Percentiles rank a stretch among this genome's conserved stretches.
Conservation (phyloP, 1,140 invertebrate genomes). For the Lethrus apterus region DNA sequence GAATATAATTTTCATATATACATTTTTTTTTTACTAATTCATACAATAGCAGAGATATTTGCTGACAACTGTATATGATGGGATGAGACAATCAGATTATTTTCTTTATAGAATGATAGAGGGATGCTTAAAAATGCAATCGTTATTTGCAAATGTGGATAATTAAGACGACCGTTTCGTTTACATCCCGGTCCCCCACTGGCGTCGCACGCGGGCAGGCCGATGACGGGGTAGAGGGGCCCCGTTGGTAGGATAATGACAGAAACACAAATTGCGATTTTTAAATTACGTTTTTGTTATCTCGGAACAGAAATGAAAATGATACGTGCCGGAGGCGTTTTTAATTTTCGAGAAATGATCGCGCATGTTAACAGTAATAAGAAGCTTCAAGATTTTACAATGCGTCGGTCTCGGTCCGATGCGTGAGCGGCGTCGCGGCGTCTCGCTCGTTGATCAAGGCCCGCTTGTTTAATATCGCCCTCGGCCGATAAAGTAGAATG, state of each 20-base stretch:
- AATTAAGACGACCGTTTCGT: too few species aligned
- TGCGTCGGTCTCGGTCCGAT: slow-evolving; percentile 16
- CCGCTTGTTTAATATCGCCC: slow-evolving; percentile 31
- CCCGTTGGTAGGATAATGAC: slow-evolving; percentile 26
- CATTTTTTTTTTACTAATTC: too few species aligned
- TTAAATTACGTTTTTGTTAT: slow-evolving; percentile 38
- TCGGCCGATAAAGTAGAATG: slow-evolving; percentile 30
- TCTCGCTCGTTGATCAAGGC: neutral
- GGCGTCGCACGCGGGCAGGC: too few species aligned
- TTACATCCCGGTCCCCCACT: too few species aligned
- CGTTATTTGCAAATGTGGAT: too few species aligned
- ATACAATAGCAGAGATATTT: too few species aligned
- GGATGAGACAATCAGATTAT: too few species aligned
- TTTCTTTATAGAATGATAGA: too few species aligned
- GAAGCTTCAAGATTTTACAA: slow-evolving; percentile 32
- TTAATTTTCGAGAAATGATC: slow-evolving; percentile 41
- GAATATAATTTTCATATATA: too few species aligned
- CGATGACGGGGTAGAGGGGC: neutral
- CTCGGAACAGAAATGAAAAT: slow-evolving; percentile 35
- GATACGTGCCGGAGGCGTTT: slow-evolving; percentile 37
- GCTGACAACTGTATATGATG: too few species aligned
- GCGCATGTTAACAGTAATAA: slow-evolving; percentile 35
- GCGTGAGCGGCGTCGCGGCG: slow-evolving; percentile 1
- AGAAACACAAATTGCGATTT: slow-evolving; percentile 38
- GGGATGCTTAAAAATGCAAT: too few species aligned